Evolutionary conservation across 2,113 vertebrate genomes (phyloP), one percentile per base, ranked within the genome.

Genomic region (Indicator indicator): DNA sequence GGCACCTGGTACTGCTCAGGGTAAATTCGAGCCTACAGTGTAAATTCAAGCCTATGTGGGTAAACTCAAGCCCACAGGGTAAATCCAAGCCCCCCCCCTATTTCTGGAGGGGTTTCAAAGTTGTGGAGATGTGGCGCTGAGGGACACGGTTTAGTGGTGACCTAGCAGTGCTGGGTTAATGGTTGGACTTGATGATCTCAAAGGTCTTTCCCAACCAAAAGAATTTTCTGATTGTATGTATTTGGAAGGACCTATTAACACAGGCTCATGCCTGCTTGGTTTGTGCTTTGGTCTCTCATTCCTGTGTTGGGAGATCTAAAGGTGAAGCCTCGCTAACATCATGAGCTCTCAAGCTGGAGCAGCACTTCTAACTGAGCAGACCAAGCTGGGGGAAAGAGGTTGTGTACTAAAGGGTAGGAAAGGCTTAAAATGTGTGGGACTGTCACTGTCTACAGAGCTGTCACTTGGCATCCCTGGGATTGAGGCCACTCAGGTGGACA

Each of bases 281-380:
- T 88, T 80, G 36, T 3, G 2, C 58, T 90, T 83, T 82, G 10
- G 10, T 72, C n/a, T 78, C 46, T 88, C 12, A 12, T 9, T 42
- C 6, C 36, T 70, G 4, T 20, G 11, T 5, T 38, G 17, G 20
- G 50, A 62, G 15, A 19, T 3, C n/a, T 58, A 48, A 42, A 73
- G 36, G 11, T 33, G 56, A 81, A 70, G 30, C 12, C 69, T 38
- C 48, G 33, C 40, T 91, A 79, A 16, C 36, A 56, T 20, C 21
- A 33, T 0, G 28, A 64, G n/a, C 58, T 50, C 78, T 44, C 16
- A 12, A 58, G 5, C 0, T 2, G 16, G 12, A 83, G 23, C 44
- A 79, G 44, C 27, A 55, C 4, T 3, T 17, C 36, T 52, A 52
- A 32, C 36, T 48, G 68, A 69, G 38, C 55, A 83, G 68, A 4